Conservation (phyloP, 2,888 invertebrate genomes). For the Meandrusa payeni region DNA sequence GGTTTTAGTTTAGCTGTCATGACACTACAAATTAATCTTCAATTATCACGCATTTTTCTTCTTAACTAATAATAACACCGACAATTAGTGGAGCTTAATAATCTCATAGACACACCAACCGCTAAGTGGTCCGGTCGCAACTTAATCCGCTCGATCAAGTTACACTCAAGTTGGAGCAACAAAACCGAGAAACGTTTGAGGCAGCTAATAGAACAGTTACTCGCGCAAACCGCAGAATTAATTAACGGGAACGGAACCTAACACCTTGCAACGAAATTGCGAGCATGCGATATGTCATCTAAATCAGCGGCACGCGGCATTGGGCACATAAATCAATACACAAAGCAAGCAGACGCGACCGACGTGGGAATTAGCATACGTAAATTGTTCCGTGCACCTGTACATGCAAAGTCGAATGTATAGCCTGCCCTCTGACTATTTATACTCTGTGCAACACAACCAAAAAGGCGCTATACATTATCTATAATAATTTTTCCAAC, state of each 20-base stretch:
- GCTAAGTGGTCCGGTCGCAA: conserved; percentile 5
- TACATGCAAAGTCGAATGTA: conserved; percentile 14
- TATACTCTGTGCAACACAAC: too few relatives aligned
- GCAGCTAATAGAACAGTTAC: conserved; percentile 10
- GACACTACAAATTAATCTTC: too few relatives aligned
- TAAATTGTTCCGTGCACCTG: conserved; percentile 42
- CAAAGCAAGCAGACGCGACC: conserved; percentile 30
- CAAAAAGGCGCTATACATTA: too few relatives aligned
- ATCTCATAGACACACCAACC: too few relatives aligned
- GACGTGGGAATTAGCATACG: conserved; percentile 39
- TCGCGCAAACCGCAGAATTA: conserved; percentile 5
- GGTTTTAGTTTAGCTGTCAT: too few relatives aligned
- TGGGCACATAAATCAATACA: conserved; percentile 28
- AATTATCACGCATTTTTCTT: too few relatives aligned
- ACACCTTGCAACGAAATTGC: background rate
- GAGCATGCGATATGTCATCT: conserved; percentile 14
- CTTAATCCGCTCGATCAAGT: too few relatives aligned
- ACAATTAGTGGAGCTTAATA: too few relatives aligned
- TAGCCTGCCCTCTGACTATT: conserved; percentile 2
- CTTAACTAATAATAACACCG: too few relatives aligned
- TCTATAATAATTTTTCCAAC: too few relatives aligned
- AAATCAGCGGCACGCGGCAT: conserved; percentile 10
- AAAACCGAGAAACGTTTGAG: conserved; percentile 4
- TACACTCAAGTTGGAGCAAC: conserved; percentile 1
- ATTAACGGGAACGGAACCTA: background rate